Evolutionary conservation across 2,113 vertebrate species (phyloP).

Genomic region (Limnothrissa miodon): DNA sequence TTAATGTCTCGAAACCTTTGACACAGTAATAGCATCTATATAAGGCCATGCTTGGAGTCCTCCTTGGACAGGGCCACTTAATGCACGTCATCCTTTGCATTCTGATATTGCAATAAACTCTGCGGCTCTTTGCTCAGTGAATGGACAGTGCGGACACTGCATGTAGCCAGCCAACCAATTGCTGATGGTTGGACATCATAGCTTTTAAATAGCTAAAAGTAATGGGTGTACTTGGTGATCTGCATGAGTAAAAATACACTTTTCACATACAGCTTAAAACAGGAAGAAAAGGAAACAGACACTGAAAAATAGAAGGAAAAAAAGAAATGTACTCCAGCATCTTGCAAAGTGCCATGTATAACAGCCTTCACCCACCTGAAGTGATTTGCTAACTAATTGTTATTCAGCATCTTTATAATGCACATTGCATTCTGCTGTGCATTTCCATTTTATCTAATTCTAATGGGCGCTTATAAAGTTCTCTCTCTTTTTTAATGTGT

Average conservation of each 20-base stretch:
- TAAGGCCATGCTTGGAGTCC: not conserved
- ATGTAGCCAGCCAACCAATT: not conserved
- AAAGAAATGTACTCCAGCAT: not conserved
- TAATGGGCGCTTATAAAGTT: not conserved
- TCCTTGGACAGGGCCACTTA: not conserved
- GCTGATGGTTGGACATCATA: not conserved
- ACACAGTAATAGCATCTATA: conserved; percentile 19
- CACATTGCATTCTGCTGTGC: not conserved
- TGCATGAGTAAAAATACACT: not conserved
- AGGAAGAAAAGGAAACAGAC: not conserved
- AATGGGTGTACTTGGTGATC: not conserved
- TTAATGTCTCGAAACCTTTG: conserved; percentile 17
- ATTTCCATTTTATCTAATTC: not conserved
- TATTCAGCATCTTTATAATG: conserved; percentile 14
- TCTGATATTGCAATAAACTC: conserved; percentile 2
- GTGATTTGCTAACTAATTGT: not conserved
- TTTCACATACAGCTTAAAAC: not conserved
- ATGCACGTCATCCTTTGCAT: not conserved
- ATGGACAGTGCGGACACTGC: not conserved
- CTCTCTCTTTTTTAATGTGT: no score
- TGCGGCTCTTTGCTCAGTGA: not conserved
- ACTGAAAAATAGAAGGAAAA: not conserved
- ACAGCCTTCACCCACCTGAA: not conserved
- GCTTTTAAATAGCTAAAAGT: not conserved
- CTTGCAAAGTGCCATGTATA: not conserved